Evolutionary conservation across 2,888 invertebrate species (phyloP).

Genomic region (Nysson spinosus): DNA sequence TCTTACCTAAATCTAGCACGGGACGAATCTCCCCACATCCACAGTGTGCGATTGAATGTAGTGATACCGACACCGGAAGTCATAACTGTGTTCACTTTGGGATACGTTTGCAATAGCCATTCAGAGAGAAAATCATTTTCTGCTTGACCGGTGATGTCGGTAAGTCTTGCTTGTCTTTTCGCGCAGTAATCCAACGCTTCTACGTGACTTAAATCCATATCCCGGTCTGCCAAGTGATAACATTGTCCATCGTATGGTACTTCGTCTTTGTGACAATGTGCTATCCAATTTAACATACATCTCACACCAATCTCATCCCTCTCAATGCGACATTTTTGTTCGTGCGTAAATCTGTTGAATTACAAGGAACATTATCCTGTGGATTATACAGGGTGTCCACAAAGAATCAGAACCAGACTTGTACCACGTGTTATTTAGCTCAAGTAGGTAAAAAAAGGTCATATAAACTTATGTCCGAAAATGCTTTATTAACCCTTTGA

Average conservation of each 20-base stretch:
- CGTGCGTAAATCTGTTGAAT: constrained; percentile 67
- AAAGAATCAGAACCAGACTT: too few species aligned
- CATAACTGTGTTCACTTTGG: constrained; percentile 74
- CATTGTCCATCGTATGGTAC: constrained; percentile 78
- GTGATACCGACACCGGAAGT: constrained; percentile 78
- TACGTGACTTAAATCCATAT: constrained; percentile 73
- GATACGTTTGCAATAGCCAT: constrained; percentile 75
- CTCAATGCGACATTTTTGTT: constrained; percentile 69
- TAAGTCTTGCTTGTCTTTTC: constrained; percentile 75
- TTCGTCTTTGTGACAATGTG: constrained; percentile 78
- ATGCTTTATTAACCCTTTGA: too few species aligned
- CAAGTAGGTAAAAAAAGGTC: too few species aligned
- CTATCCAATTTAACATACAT: constrained; percentile 74
- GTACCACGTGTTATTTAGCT: background rate
- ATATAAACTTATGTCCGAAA: too few species aligned
- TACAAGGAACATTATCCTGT: background rate
- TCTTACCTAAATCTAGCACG: constrained; percentile 67
- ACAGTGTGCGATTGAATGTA: constrained; percentile 72
- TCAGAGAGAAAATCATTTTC: constrained; percentile 81
- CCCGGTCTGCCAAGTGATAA: constrained; percentile 77
- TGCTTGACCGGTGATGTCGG: constrained; percentile 77
- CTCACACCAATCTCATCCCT: constrained; percentile 76
- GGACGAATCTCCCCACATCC: constrained; percentile 77
- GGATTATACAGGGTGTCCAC: too few species aligned
- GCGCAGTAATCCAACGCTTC: constrained; percentile 77